phyloP scores from a whole-genome alignment of 2,113 vertebrate species.

The Chroicocephalus ridibundus region DNA sequence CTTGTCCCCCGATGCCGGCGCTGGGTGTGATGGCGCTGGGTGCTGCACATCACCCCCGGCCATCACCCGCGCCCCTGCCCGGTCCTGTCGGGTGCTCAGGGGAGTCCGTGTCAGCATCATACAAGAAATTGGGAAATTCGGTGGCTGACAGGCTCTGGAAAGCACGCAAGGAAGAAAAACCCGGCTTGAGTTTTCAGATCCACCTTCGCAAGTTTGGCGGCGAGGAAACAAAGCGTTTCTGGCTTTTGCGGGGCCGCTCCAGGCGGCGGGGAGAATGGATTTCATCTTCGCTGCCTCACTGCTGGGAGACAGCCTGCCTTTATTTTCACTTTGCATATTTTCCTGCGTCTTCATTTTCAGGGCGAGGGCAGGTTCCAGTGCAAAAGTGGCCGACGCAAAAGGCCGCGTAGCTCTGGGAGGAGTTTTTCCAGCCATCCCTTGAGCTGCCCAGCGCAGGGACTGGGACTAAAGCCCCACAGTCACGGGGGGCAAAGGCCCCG shows the following conservation, averaged over 20 bases:
- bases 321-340: neutral
- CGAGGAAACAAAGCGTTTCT: neutral
- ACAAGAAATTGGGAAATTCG: fast-evolving
- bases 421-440: neutral
- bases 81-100: fast-evolving
- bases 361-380: neutral
- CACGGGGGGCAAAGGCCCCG: neutral
- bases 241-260: neutral
- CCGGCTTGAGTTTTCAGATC: neutral
- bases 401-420: fast-evolving
- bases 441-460: neutral
- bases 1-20: fast-evolving
- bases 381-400: neutral
- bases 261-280: neutral
- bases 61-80: fast-evolving
- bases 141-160: neutral
- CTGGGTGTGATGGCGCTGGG: no score
- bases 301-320: neutral
- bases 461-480: neutral
- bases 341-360: neutral
- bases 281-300: neutral
- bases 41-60: fast-evolving
- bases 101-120: fast-evolving
- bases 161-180: neutral
- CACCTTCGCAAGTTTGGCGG: fast-evolving